Conservation (phyloP, 64 coral and sea anemone species). For the Montipora foliosa region DNA sequence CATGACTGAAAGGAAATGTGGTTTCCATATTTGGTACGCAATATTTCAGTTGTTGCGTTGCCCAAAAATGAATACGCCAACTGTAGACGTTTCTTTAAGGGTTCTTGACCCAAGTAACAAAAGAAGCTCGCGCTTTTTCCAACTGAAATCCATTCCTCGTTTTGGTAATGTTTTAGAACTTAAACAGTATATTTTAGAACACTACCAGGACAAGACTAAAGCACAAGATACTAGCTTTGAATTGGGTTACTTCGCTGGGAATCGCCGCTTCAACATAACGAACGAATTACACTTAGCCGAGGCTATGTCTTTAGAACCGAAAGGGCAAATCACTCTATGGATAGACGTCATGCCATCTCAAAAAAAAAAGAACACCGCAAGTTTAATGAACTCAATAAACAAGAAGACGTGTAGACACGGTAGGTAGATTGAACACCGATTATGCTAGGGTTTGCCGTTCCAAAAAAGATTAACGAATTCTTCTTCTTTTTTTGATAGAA, state of each 20-base stretch:
- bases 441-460: background rate
- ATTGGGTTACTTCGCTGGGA: slow-evolving; percentile 32
- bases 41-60: too few relatives aligned
- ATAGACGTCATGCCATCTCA: background rate
- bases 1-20: too few relatives aligned
- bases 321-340: slow-evolving; percentile 33
- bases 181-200: slow-evolving; percentile 10
- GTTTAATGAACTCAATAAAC: background rate
- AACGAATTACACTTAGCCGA: slow-evolving; percentile 22
- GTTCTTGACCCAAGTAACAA: too few relatives aligned
- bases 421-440: background rate
- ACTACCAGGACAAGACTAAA: background rate
- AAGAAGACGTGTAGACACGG: background rate
- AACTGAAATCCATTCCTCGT: too few relatives aligned
- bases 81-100: too few relatives aligned
- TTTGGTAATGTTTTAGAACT: background rate
- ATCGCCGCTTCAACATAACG: background rate
- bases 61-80: too few relatives aligned
- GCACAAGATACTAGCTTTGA: background rate
- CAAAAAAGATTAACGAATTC: background rate
- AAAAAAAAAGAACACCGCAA: background rate
- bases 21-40: too few relatives aligned
- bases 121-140: too few relatives aligned
- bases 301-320: slow-evolving; percentile 16
- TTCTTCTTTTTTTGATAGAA: background rate